These are phyloP conservation scores for Chondrosia reniformis DNA, from an alignment of 37 sponge, comb jelly and placozoan species.

Conservation along the genomic window DNA sequence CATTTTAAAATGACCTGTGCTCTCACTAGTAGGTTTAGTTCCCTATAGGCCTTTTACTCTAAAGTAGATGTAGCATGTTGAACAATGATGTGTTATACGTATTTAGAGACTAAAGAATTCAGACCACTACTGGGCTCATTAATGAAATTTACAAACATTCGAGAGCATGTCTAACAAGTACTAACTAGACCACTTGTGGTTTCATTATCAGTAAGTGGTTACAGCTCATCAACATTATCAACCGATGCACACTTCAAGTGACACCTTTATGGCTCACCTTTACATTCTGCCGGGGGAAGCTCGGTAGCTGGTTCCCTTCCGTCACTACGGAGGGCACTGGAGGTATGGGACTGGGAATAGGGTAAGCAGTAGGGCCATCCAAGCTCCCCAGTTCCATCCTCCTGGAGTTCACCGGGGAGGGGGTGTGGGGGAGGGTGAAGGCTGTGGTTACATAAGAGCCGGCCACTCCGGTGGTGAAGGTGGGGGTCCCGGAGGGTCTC, in stretches of 20 bases:
- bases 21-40: too few species aligned
- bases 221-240: background rate
- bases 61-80: too few species aligned
- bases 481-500: background rate
- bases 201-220: background rate
- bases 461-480: background rate
- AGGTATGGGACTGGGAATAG: background rate
- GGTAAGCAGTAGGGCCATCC: background rate
- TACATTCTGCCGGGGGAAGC: constrained; percentile 38
- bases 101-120: too few species aligned
- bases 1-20: too few species aligned
- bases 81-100: too few species aligned
- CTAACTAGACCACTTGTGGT: background rate
- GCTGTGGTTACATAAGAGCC: background rate
- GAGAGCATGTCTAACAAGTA: background rate
- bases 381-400: background rate
- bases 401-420: background rate
- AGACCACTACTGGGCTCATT: too few species aligned
- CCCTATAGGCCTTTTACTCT: too few species aligned
- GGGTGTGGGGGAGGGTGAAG: background rate
- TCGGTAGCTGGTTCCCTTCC: constrained; percentile 17
- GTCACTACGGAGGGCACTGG: background rate
- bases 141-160: too few species aligned
- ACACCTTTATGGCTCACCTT: constrained; percentile 40
- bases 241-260: too few species aligned